phyloP scores from a whole-genome alignment of 1,140 invertebrate species.

The Drosophila kanapiae region DNA sequence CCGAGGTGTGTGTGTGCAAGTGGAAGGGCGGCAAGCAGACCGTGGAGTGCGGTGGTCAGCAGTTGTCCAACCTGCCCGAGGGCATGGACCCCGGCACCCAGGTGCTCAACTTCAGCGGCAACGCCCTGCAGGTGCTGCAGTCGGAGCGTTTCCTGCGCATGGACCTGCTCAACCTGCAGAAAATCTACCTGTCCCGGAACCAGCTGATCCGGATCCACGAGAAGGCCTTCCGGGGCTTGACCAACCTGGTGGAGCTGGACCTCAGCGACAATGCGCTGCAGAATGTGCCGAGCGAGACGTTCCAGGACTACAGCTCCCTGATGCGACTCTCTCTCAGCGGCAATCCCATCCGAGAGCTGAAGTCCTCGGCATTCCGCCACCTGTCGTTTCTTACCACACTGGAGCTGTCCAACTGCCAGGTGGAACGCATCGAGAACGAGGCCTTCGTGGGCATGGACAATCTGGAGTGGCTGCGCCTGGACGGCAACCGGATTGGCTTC shows the following conservation, averaged over 20 bases:
- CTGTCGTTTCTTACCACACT: constrained; percentile 91
- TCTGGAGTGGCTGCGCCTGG: constrained; percentile 93
- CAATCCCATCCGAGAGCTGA: constrained; percentile 92
- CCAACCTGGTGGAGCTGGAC: constrained; percentile 95
- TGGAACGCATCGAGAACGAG: constrained; percentile 91
- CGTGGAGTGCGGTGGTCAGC: constrained; percentile 93
- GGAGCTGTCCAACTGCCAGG: constrained; percentile 92
- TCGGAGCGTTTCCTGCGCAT: constrained; percentile 91
- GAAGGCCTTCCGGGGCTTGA: constrained; percentile 92
- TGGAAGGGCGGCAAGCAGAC: constrained; percentile 97
- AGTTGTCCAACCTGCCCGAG: constrained; percentile 91
- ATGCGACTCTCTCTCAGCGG: constrained; percentile 93
- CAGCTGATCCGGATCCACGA: constrained; percentile 91
- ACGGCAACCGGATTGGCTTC: constrained; percentile 91
- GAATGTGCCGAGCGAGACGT: constrained; percentile 91
- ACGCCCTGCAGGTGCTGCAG: constrained; percentile 91
- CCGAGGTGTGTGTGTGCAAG: constrained; percentile 91
- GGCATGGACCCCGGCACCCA: constrained; percentile 95
- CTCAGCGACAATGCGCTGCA: constrained; percentile 92
- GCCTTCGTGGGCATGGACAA: constrained; percentile 93
- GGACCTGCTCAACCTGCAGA: constrained; percentile 94
- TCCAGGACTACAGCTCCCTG: constrained; percentile 91
- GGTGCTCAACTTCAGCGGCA: constrained; percentile 93
- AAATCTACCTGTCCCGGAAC: constrained; percentile 92
- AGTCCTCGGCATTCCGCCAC: constrained; percentile 91